Percentiles rank a stretch among this genome's conserved stretches.
Conservation (phyloP, 1,140 invertebrate species). For the Cyclina sinensis region DNA sequence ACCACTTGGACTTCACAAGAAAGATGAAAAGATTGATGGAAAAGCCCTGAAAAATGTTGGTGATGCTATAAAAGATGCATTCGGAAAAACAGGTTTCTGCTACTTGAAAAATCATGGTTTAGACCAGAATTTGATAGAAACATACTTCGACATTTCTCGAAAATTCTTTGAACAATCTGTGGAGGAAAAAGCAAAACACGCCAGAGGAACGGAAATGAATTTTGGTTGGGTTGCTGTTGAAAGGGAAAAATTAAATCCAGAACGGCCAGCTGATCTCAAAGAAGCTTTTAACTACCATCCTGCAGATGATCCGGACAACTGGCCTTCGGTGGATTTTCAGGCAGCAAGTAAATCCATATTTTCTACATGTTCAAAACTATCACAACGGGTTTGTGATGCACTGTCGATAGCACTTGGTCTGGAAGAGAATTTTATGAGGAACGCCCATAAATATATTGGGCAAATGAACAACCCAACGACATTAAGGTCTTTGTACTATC, state of each 20-base stretch:
- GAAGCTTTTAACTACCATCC: constrained; percentile 54
- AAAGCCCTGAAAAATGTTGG: constrained; percentile 31
- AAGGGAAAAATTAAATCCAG: constrained; percentile 42
- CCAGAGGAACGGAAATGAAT: constrained; percentile 29
- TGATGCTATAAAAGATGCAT: constrained; percentile 50
- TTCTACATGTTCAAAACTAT: background rate
- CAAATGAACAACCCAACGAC: constrained; percentile 2
- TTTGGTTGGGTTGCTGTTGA: constrained; percentile 68
- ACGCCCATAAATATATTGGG: constrained; percentile 41
- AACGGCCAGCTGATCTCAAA: constrained; percentile 48
- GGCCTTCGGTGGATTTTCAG: constrained; percentile 22
- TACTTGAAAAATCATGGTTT: constrained; percentile 71
- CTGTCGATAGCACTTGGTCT: constrained; percentile 42
- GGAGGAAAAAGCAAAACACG: constrained; percentile 61
- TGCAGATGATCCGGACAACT: constrained; percentile 17
- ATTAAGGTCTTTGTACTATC: constrained; percentile 52
- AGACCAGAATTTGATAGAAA: constrained; percentile 24
- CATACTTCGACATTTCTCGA: constrained; percentile 57
- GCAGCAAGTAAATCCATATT: constrained; percentile 5
- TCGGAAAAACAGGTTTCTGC: constrained; percentile 65
- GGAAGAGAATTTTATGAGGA: background rate
- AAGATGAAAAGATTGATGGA: background rate
- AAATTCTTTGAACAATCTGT: constrained; percentile 59
- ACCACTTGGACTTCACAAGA: constrained; percentile 6
- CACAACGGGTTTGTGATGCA: constrained; percentile 33